Evolutionary conservation across 2,113 vertebrate genomes (phyloP).

Genomic region (Mobula birostris): DNA sequence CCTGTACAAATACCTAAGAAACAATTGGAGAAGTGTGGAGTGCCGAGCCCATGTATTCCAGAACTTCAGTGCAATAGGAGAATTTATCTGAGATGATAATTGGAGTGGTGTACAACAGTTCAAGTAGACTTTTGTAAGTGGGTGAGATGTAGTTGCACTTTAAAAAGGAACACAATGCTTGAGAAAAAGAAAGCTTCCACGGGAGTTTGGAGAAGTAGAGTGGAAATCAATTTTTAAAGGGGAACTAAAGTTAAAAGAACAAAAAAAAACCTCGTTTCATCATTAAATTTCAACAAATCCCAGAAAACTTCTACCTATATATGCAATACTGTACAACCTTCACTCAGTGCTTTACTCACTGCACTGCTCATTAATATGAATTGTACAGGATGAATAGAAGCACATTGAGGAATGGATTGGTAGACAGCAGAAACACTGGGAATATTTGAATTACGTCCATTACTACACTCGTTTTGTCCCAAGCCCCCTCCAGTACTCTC

Average conservation of each 20-base stretch:
- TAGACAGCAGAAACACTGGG: neutral
- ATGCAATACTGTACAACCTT: neutral
- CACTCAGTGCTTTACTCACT: neutral
- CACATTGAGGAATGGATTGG: neutral
- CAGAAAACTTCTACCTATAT: neutral
- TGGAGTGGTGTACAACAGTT: neutral
- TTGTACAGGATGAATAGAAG: neutral
- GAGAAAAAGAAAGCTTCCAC: neutral
- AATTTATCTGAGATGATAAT: neutral
- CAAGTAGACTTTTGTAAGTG: neutral
- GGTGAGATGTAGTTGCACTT: neutral
- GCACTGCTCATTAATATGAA: neutral
- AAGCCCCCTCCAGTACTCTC: no score
- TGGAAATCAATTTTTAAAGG: neutral
- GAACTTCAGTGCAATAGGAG: neutral
- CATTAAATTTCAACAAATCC: neutral
- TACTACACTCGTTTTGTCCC: no score
- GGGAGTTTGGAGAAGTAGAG: neutral
- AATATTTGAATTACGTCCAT: neutral
- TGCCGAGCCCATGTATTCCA: neutral
- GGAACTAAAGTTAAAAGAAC: neutral
- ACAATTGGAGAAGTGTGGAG: neutral
- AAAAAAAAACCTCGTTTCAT: neutral
- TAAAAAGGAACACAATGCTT: neutral
- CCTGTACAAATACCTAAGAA: neutral